Conservation (phyloP, 2,113 vertebrate genomes). For the Microtus ochrogaster region DNA sequence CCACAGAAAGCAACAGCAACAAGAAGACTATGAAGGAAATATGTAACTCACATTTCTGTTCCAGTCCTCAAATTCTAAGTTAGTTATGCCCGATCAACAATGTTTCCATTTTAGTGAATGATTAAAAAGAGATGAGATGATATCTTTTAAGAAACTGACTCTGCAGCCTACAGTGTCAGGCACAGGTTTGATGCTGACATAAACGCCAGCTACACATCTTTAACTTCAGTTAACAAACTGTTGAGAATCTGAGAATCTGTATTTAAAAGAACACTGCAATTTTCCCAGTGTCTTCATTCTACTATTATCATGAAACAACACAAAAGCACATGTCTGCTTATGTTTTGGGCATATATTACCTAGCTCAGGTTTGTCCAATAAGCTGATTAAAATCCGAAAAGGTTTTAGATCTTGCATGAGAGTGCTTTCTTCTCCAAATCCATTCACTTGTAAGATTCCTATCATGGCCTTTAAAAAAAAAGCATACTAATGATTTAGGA, state of each 20-base stretch:
- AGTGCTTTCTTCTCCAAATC: slow-evolving; percentile 94
- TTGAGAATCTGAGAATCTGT: slow-evolving; percentile 36
- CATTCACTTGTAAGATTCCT: slow-evolving; percentile 97
- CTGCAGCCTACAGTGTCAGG: neutral
- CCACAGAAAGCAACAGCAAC: slow-evolving; percentile 5
- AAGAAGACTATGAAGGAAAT: neutral
- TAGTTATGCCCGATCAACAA: slow-evolving; percentile 5
- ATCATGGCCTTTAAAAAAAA: slow-evolving; percentile 94
- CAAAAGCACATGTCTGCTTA: neutral
- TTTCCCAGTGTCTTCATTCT: slow-evolving; percentile 29
- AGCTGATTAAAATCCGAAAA: slow-evolving; percentile 98
- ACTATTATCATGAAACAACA: slow-evolving; percentile 51
- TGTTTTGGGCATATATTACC: slow-evolving; percentile 86
- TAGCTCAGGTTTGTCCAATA: slow-evolving; percentile 98
- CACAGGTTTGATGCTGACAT: neutral
- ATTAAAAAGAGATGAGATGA: slow-evolving; percentile 1
- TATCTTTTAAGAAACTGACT: slow-evolving; percentile 35
- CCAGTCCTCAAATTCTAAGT: slow-evolving; percentile 22
- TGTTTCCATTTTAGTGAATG: slow-evolving; percentile 31
- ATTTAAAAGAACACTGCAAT: slow-evolving; percentile 2
- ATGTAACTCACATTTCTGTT: slow-evolving; percentile 14
- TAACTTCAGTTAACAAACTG: slow-evolving; percentile 36
- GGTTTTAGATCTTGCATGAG: slow-evolving; percentile 98
- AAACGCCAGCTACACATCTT: neutral
- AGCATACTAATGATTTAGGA: slow-evolving; percentile 63